A percentile compares a stretch with the other conserved stretches of the same genome.
These are phyloP conservation scores for Lepilemur ruficaudatus DNA, from an alignment of 2,797 vertebrate genomes.

Conservation along the genomic window DNA sequence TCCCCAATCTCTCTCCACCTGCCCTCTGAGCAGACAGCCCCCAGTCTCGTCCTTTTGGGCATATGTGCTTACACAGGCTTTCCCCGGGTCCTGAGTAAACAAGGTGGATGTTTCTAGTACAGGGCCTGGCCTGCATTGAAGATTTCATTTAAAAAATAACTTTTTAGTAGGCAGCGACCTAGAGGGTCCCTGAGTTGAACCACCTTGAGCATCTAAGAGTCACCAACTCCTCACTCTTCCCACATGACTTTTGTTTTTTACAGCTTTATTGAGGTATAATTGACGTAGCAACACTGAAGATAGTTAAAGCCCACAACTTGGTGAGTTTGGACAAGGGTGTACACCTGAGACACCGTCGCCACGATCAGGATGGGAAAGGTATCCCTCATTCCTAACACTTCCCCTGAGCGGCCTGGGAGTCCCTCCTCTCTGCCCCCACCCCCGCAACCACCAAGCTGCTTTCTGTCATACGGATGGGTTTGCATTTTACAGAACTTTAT, in stretches of 20 bases:
- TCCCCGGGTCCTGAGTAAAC: neutral
- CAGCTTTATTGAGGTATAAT: neutral
- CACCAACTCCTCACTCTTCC: neutral
- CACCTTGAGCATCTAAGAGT: neutral
- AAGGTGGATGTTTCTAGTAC: neutral
- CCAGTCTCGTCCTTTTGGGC: too few relatives aligned
- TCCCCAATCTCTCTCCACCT: neutral
- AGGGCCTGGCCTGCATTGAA: neutral
- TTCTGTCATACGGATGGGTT: neutral
- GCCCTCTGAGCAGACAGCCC: neutral
- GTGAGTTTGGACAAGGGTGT: neutral
- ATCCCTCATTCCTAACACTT: neutral
- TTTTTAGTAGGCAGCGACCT: neutral
- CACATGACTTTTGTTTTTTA: neutral
- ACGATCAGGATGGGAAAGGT: neutral
- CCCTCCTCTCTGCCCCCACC: neutral
- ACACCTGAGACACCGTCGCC: neutral
- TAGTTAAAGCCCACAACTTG: neutral
- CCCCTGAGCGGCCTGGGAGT: too few relatives aligned
- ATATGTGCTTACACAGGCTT: neutral
- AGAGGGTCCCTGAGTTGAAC: neutral
- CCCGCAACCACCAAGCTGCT: neutral
- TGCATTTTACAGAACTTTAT: neutral
- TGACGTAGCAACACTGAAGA: neutral
- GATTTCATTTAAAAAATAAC: neutral